Percentiles rank a stretch among this genome's conserved stretches.
Conservation (phyloP, 2,888 invertebrate species). For the Patella depressa region DNA sequence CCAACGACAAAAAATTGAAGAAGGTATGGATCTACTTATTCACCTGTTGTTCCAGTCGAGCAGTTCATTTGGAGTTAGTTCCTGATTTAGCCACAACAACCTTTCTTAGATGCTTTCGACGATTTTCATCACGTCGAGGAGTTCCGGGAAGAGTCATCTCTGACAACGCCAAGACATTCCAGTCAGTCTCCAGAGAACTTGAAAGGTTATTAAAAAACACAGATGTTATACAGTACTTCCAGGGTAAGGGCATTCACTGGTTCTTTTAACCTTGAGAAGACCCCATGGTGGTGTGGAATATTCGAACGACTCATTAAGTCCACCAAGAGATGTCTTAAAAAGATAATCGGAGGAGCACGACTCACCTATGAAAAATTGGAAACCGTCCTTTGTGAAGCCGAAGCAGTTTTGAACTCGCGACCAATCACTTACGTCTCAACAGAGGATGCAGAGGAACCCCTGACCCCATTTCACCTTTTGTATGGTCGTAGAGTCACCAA, state of each 20-base stretch:
- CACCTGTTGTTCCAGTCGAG: neutral
- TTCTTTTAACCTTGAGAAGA: neutral
- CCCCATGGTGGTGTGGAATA: constrained; percentile 7
- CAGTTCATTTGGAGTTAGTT: neutral
- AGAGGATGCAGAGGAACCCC: constrained; percentile 3
- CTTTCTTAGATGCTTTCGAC: neutral
- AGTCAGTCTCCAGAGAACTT: neutral
- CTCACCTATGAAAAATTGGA: neutral
- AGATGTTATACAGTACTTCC: neutral
- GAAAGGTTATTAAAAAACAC: neutral
- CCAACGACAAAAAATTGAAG: neutral
- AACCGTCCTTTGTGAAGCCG: neutral
- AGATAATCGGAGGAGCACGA: neutral
- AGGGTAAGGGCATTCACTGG: neutral
- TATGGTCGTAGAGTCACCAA: neutral
- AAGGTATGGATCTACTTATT: neutral
- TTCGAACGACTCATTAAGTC: constrained; percentile 2
- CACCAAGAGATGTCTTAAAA: neutral
- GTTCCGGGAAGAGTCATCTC: neutral
- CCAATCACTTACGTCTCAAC: neutral
- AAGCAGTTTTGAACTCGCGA: neutral
- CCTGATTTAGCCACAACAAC: neutral
- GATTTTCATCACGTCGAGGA: neutral
- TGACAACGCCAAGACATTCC: neutral
- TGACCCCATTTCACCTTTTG: constrained; percentile 2